Evolutionary conservation across 2,797 vertebrate species (phyloP).

Genomic region (Mycteria americana): DNA sequence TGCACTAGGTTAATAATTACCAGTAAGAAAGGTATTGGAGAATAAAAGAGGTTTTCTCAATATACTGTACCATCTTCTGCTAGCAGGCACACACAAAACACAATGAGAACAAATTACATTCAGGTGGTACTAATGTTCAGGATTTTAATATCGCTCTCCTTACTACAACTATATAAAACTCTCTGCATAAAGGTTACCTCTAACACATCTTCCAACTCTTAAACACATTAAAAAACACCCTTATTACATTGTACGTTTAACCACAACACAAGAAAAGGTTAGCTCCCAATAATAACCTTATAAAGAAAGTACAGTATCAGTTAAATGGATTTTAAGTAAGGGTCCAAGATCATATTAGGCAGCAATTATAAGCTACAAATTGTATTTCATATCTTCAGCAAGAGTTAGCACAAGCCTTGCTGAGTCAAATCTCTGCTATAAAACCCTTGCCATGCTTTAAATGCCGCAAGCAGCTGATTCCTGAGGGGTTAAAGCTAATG

Average conservation of each 20-base stretch:
- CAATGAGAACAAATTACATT: slow-evolving; percentile 46
- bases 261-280: slow-evolving; percentile 59
- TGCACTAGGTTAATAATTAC: neutral
- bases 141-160: slow-evolving; percentile 46
- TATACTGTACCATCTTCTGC: neutral
- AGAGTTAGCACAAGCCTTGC: slow-evolving; percentile 48
- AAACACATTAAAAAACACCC: slow-evolving; percentile 57
- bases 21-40: neutral
- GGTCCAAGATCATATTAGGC: slow-evolving; percentile 64
- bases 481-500: slow-evolving; percentile 41
- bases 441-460: slow-evolving; percentile 30
- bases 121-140: neutral
- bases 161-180: slow-evolving; percentile 53
- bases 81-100: slow-evolving; percentile 27
- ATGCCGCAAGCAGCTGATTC: neutral
- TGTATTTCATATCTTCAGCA: slow-evolving; percentile 58
- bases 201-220: slow-evolving; percentile 53
- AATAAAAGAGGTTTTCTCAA: neutral
- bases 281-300: slow-evolving; percentile 56
- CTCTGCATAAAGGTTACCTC: slow-evolving; percentile 53
- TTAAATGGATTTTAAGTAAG: slow-evolving; percentile 69
- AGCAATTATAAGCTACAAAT: slow-evolving; percentile 69
- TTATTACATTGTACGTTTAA: slow-evolving; percentile 43
- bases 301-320: slow-evolving; percentile 65
- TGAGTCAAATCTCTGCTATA: slow-evolving; percentile 58